These are phyloP conservation scores for Erythrolamprus reginae DNA, from an alignment of 2,113 vertebrate species.

Conservation along the genomic window DNA sequence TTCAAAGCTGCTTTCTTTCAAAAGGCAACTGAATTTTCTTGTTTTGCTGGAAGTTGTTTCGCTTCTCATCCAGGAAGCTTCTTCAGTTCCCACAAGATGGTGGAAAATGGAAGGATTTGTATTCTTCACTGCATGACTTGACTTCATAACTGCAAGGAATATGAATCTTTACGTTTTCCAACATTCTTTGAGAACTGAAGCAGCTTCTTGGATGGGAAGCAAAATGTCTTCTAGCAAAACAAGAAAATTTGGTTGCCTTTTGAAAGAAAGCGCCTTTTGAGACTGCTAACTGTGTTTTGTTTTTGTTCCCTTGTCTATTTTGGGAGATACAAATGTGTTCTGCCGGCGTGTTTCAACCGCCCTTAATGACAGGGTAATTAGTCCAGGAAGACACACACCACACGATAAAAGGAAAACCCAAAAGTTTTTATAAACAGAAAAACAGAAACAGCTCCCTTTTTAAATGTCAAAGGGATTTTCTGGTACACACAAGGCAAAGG, in stretches of 20 bases:
- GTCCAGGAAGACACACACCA: too few relatives aligned
- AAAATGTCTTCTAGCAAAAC: neutral
- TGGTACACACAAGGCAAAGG: too few relatives aligned
- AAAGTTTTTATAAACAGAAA: too few relatives aligned
- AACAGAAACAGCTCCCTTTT: too few relatives aligned
- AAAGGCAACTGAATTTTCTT: neutral
- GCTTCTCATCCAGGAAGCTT: neutral
- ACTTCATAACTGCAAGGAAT: neutral
- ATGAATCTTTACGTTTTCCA: neutral
- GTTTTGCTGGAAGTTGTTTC: neutral
- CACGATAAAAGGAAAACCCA: too few relatives aligned
- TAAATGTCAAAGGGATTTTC: too few relatives aligned
- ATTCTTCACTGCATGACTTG: neutral
- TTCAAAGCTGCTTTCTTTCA: neutral
- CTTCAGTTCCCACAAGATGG: neutral
- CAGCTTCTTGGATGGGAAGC: neutral
- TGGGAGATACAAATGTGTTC: neutral
- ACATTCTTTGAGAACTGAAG: neutral
- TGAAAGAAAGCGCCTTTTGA: neutral
- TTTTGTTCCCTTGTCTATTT: neutral
- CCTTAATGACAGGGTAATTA: too few relatives aligned
- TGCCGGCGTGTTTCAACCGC: too few relatives aligned
- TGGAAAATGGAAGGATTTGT: neutral
- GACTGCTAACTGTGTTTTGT: neutral
- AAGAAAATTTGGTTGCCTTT: neutral